Evolutionary conservation across 2,113 vertebrate species (phyloP).

Genomic region (western clawed frog (Xenopus tropicalis)): DNA sequence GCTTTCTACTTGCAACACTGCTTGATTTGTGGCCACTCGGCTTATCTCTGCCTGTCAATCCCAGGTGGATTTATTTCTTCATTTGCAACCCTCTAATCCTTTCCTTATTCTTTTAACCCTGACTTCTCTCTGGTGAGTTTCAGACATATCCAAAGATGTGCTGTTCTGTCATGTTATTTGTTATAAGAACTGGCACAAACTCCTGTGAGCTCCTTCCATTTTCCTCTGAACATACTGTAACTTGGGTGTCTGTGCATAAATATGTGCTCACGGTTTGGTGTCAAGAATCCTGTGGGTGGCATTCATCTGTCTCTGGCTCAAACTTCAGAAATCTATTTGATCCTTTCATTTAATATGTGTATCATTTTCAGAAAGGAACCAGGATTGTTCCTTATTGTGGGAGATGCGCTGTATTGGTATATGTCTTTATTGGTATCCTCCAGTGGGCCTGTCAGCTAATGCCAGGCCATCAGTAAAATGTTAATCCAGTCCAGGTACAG

Average conservation of each 20-base stretch:
- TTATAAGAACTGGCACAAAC: background rate
- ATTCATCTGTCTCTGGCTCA: constrained; percentile 29
- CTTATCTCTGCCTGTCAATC: background rate
- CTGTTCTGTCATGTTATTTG: background rate
- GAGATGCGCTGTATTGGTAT: too few species aligned
- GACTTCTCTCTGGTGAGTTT: background rate
- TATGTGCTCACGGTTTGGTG: constrained; percentile 25
- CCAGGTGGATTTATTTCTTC: constrained; percentile 5
- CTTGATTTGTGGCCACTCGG: too few species aligned
- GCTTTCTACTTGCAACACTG: too few species aligned
- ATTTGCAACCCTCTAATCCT: background rate
- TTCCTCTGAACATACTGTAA: constrained; percentile 25
- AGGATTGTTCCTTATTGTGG: too few species aligned
- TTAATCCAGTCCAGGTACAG: too few species aligned
- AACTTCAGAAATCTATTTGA: too few species aligned
- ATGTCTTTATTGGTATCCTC: too few species aligned
- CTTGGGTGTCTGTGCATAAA: constrained; percentile 21
- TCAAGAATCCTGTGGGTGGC: constrained; percentile 29
- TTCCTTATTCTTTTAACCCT: too few species aligned
- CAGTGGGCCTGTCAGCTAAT: too few species aligned
- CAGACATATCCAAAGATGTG: background rate
- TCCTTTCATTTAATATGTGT: background rate
- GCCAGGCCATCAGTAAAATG: too few species aligned
- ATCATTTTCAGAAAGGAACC: too few species aligned
- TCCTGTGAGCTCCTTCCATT: background rate